Evolutionary conservation across 2,888 invertebrate genomes (phyloP).

Genomic region (Hirtodrosophila trivittata): DNA sequence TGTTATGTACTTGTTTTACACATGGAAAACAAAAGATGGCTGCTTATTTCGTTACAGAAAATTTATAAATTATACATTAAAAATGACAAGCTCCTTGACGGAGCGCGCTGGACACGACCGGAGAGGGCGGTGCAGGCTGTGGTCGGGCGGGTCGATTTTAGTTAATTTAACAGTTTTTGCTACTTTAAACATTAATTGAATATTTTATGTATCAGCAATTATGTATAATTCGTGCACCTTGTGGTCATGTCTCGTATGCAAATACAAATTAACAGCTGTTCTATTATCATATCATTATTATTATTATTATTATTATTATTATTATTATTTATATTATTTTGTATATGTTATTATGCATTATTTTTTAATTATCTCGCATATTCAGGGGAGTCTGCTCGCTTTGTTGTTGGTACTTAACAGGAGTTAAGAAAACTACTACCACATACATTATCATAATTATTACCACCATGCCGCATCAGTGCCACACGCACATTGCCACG

Average conservation of each 20-base stretch:
- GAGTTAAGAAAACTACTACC: conserved; percentile 82
- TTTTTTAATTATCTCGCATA: conserved; percentile 56
- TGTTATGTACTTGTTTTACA: conserved; percentile 59
- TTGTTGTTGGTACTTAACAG: conserved; percentile 72
- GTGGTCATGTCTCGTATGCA: conserved; percentile 54
- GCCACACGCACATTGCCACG: conserved; percentile 84
- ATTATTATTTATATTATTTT: conserved; percentile 34
- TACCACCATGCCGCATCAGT: conserved; percentile 76
- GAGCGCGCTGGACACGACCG: too few species aligned
- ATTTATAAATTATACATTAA: too few species aligned
- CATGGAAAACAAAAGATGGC: too few species aligned
- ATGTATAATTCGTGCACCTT: conserved; percentile 60
- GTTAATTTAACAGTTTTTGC: conserved; percentile 19
- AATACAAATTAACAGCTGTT: conserved; percentile 55
- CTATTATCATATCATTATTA: conserved; percentile 51
- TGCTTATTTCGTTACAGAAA: too few species aligned
- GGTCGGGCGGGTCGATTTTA: conserved; percentile 14
- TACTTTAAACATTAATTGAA: conserved; percentile 53
- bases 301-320: conserved; percentile 25
- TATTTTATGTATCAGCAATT: conserved; percentile 54
- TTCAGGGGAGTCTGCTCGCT: conserved; percentile 44
- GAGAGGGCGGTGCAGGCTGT: too few species aligned
- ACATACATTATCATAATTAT: conserved; percentile 73
- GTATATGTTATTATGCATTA: conserved; percentile 50
- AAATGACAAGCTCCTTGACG: too few species aligned